A percentile compares a stretch with the other conserved stretches of the same genome.
Conservation (phyloP, 2,113 vertebrate species). For the Ranitomeya imitator region DNA sequence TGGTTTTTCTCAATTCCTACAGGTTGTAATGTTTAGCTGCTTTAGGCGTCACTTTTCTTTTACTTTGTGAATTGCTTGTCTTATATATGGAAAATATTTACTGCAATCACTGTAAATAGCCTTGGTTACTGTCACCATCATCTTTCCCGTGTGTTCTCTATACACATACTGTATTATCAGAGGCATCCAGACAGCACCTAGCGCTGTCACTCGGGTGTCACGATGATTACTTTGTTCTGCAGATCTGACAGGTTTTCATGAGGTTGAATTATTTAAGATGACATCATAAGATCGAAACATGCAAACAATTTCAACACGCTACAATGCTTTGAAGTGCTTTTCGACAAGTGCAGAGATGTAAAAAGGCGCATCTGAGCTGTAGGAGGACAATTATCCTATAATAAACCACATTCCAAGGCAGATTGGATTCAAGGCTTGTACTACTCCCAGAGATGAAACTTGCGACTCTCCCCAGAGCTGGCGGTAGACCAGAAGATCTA, state of each 20-base stretch:
- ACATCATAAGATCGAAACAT: slow-evolving; percentile 36
- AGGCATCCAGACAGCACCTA: not conserved
- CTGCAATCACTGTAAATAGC: not conserved
- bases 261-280: slow-evolving; percentile 29
- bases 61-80: not conserved
- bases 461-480: not conserved
- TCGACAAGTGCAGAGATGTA: slow-evolving; percentile 13
- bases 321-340: slow-evolving; percentile 35
- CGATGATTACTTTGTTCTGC: slow-evolving; percentile 3
- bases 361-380: not conserved
- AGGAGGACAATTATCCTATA: slow-evolving; percentile 31
- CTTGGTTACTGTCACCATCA: not conserved
- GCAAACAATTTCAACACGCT: not conserved
- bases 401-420: slow-evolving; percentile 22
- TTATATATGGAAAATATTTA: not conserved
- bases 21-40: too few relatives aligned
- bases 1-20: too few relatives aligned
- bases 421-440: slow-evolving; percentile 23
- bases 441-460: not conserved
- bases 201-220: not conserved
- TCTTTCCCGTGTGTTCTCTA: not conserved
- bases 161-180: not conserved
- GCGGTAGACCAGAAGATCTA: not conserved
- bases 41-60: too few relatives aligned
- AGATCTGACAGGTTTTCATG: slow-evolving; percentile 5